Percentiles rank a stretch among this genome's conserved stretches.
Conservation (phyloP, 2,113 vertebrate genomes). For the Hippocampus comes region DNA sequence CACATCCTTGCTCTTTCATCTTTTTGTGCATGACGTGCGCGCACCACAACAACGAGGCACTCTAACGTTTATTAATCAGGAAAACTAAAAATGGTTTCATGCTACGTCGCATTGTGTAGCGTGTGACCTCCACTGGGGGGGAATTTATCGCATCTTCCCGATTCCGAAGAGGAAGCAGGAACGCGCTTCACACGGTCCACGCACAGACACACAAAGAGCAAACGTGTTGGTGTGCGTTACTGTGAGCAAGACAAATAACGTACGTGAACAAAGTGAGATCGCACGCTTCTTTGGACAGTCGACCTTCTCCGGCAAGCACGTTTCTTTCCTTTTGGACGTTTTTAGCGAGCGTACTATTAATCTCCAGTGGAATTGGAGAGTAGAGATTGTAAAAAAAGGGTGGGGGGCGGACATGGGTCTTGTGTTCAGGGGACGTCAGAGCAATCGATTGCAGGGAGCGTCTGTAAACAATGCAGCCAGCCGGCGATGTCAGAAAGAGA, state of each 20-base stretch:
- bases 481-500: slow-evolving; percentile 40
- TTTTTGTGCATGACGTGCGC: no score
- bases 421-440: slow-evolving; percentile 31
- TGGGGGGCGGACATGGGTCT: not conserved
- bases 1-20: no score
- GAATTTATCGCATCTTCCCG: not conserved
- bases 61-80: no score
- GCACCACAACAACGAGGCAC: no score
- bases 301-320: slow-evolving; percentile 41
- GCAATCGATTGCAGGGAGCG: slow-evolving; percentile 44
- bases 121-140: not conserved
- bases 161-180: not conserved
- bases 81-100: no score
- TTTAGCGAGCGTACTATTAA: slow-evolving; percentile 48
- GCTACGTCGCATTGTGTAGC: no score
- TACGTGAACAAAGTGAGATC: slow-evolving; percentile 11
- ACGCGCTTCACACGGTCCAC: not conserved
- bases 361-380: slow-evolving; percentile 28
- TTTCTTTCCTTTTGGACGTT: slow-evolving; percentile 46
- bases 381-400: not conserved
- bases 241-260: not conserved
- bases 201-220: not conserved
- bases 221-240: not conserved
- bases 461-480: slow-evolving; percentile 45
- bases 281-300: slow-evolving; percentile 32